Evolutionary conservation across 2,888 invertebrate species (phyloP), one percentile per base, ranked within the genome.

Genomic region (Apamea anceps): DNA sequence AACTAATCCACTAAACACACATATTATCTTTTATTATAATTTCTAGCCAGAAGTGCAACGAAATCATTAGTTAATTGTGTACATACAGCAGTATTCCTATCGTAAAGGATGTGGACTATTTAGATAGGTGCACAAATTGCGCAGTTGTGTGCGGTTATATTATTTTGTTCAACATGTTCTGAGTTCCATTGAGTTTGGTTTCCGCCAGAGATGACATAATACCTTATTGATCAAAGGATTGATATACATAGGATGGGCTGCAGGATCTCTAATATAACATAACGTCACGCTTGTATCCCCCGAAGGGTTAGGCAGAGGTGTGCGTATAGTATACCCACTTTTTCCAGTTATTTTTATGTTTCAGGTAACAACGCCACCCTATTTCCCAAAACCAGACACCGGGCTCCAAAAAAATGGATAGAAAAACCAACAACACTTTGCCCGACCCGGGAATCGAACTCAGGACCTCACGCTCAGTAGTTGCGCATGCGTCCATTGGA

Each of bases 41-140:
- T 82, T 65, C 12, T 37, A 79, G 37, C 79, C 51, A 62, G 57
- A 67, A 66, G 28, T 66, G n/a, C 54, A 80, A 74, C 62, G 12
- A 51, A 80, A 70, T 75, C 21, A 81, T 82, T 85, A 80, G 80
- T 80, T 77, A 84, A 88, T 89, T 83, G 78, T 82, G 67, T 81
- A 74, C 72, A 76, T 78, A 78, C 51, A 75, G 32, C 42, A 57
- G 15, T 51, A 70, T 66, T 74, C 65, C 32, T 88, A 84, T 82
- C 82, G n/a, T 63, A 89, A 63, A 90, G 89, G 90, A 89, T 87
- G 91, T 90, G 90, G 77, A 84, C 90, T 87, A 90, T 84, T 90
- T 90, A 90, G 91, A 90, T 90, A 87, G 91, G 75, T 88, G 82
- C 68, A 84, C 74, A 66, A 77, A 75, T 81, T 77, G 85, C 87